Evolutionary conservation across 2,888 invertebrate species (phyloP).

Genomic region (Leucophenga maculata): DNA sequence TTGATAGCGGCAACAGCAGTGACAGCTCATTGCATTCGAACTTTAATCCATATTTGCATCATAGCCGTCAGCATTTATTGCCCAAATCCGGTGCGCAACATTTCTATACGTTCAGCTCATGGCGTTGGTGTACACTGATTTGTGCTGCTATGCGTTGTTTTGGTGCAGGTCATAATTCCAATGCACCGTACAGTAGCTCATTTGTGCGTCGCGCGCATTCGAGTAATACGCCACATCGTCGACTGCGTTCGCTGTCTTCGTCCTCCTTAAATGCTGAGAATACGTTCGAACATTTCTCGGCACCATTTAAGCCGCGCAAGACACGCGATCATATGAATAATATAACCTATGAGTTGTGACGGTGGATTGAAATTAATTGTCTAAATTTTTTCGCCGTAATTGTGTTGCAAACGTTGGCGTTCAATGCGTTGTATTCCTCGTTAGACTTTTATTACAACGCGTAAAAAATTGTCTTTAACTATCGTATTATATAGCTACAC

Average conservation of each 20-base stretch:
- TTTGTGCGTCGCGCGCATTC: conserved; percentile 49
- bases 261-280: conserved; percentile 62
- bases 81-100: conserved; percentile 59
- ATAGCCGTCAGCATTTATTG: conserved; percentile 68
- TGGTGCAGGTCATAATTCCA: conserved; percentile 62
- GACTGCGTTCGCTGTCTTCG: conserved; percentile 63
- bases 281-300: conserved; percentile 68
- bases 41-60: conserved; percentile 69
- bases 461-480: conserved; percentile 25
- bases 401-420: conserved; percentile 1
- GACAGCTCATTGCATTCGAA: conserved; percentile 69
- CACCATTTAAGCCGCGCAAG: conserved; percentile 68
- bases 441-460: conserved; percentile 57
- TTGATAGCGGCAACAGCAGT: conserved; percentile 66
- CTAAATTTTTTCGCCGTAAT: not conserved
- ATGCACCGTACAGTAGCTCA: conserved; percentile 66
- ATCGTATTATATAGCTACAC: conserved; percentile 43
- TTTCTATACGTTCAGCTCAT: conserved; percentile 68
- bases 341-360: conserved; percentile 72
- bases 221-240: conserved; percentile 53
- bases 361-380: conserved; percentile 48
- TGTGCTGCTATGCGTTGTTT: conserved; percentile 73
- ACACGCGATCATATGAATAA: conserved; percentile 71
- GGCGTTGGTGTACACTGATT: conserved; percentile 71
- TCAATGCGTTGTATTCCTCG: conserved; percentile 32